Conservation (phyloP, 2,888 invertebrate species). For the Temnothorax rugatulus region DNA sequence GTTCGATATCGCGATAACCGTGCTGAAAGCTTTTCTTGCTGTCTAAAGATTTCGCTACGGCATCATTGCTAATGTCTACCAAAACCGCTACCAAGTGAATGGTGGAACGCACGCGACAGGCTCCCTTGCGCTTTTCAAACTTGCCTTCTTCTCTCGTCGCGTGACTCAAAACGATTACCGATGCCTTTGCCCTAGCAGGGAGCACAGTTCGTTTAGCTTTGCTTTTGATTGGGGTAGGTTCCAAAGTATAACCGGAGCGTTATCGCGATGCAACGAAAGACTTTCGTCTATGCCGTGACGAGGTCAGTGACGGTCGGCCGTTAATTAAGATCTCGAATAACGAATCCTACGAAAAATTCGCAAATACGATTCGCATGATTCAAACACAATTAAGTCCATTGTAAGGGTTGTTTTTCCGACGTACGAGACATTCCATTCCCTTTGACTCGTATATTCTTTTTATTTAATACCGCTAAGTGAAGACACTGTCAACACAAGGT, state of each 20-base stretch:
- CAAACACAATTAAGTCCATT: neutral
- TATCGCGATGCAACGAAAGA: conserved; percentile 69
- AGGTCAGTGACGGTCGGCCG: conserved; percentile 75
- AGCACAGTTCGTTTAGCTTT: conserved; percentile 72
- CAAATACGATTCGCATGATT: neutral
- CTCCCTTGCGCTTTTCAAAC: conserved; percentile 61
- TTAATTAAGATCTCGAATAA: conserved; percentile 69
- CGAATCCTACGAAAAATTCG: neutral
- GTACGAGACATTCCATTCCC: neutral
- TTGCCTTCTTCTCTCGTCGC: conserved; percentile 68
- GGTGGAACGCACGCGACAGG: conserved; percentile 63
- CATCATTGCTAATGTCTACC: conserved; percentile 52
- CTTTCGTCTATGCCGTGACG: conserved; percentile 60
- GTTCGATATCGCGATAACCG: neutral
- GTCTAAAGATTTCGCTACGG: conserved; percentile 30
- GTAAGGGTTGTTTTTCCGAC: neutral
- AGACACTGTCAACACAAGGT: neutral
- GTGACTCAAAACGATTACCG: conserved; percentile 78
- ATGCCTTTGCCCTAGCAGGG: conserved; percentile 63
- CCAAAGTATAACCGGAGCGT: conserved; percentile 70
- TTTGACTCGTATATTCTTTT: neutral
- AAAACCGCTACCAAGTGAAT: conserved; percentile 64
- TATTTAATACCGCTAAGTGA: neutral
- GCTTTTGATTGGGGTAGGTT: conserved; percentile 81
- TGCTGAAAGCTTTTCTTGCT: conserved; percentile 29